A percentile compares a stretch with the other conserved stretches of the same genome.
Conservation (phyloP, 2,113 vertebrate species). For the Lasiurus cinereus region DNA sequence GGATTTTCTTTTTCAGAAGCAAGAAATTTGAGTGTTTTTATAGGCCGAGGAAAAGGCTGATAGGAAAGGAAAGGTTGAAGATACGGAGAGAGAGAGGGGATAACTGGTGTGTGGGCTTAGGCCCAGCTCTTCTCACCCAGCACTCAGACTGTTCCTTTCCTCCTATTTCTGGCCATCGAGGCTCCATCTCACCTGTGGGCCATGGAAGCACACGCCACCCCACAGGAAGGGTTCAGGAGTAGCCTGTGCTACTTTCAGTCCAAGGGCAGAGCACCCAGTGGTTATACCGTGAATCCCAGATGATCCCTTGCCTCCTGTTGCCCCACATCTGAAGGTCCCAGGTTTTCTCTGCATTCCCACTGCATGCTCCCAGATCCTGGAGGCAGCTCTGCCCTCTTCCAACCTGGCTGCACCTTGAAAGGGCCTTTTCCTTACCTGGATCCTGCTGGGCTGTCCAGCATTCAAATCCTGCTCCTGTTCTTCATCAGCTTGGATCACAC, state of each 20-base stretch:
- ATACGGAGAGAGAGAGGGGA: not conserved
- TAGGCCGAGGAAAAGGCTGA: not conserved
- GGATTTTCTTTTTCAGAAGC: constrained; percentile 40
- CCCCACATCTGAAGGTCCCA: not conserved
- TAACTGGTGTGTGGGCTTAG: not conserved
- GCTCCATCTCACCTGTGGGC: not conserved
- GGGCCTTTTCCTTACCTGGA: not conserved
- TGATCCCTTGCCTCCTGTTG: not conserved
- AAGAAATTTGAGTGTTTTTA: not conserved
- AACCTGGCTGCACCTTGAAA: not conserved
- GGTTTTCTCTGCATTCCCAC: not conserved
- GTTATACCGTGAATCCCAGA: not conserved
- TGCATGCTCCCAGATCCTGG: not conserved
- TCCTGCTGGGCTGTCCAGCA: not conserved
- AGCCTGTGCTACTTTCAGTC: not conserved
- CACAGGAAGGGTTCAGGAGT: not conserved
- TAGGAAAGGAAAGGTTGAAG: not conserved
- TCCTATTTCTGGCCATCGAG: not conserved
- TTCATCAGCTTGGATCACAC: not conserved
- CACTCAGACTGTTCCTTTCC: not conserved
- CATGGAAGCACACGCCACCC: not conserved
- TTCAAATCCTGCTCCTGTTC: not conserved
- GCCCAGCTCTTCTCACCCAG: not conserved
- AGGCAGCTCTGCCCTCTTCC: not conserved
- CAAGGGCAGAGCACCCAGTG: not conserved